Base-by-base conservation (phyloP, 2,797 vertebrate species). In the Orientallactaga sibirica region DNA sequence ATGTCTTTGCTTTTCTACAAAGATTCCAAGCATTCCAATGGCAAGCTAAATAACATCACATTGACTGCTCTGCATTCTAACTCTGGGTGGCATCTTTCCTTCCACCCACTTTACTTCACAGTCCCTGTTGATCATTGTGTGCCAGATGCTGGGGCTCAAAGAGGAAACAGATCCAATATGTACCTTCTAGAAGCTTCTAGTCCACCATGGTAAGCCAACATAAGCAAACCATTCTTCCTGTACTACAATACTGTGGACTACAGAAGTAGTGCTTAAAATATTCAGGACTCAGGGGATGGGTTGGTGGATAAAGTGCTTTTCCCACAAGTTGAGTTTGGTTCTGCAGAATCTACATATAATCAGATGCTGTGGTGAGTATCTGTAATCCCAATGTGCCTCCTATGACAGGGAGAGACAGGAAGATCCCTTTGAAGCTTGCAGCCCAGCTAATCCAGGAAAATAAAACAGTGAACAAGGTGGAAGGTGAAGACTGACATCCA, bases 201-300 rank as follows among this genome's bases (percentile, higher is more conserved):
- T 67, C 2, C 0, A 1, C 0, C 11, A 37, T 1, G 3, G 2
- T 20, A 3, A 58, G 27, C 61, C 8, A 64, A 73, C 9, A 1
- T 14, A 41, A 19, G 27, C 8, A n/a, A 43, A 48, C 24, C 15
- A n/a, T 91, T 20, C 11, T 77, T 55, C 67, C 16, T 86, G 7
- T 25, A 14, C 29, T 0, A 52, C 20, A 73, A 77, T 41, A 71
- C 0, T 2, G 10, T 77, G 29, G 37, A 19, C 52, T 22, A 19
- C 2, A 92, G 24, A 14, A 43, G 18, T 7, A 8, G 1, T 48
- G 1, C 41, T 18, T 16, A 48, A 27, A 43, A 52, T 5, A 4
- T 18, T 16, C 55, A 27, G 37, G 74, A 7, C 16, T 58, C 61
- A 25, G 29, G 55, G 16, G 55, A 12, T 58, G 14, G 14, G 2